Evolutionary conservation across 92 coral and sea anemone genomes (phyloP).

Genomic region (Porites cylindrica): DNA sequence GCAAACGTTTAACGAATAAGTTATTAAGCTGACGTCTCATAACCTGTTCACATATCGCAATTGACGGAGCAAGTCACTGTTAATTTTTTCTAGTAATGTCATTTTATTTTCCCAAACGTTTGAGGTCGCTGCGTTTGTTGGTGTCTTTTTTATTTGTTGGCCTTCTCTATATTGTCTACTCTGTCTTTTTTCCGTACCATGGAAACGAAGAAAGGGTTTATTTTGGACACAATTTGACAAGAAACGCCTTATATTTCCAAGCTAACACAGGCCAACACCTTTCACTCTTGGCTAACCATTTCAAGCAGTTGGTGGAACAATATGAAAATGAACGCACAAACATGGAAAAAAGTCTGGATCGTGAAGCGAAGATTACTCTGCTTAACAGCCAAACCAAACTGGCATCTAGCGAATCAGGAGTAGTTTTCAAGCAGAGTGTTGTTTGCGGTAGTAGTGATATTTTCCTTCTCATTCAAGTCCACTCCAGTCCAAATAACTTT

Average conservation of each 20-base stretch:
- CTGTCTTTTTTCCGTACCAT: too few species aligned
- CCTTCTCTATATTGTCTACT: background rate
- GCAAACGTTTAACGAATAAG: too few species aligned
- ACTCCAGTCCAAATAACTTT: conserved; percentile 45
- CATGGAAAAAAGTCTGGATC: background rate
- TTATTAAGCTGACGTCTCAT: too few species aligned
- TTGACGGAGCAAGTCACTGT: too few species aligned
- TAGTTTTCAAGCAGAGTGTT: background rate
- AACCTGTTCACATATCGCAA: too few species aligned
- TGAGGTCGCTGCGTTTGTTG: background rate
- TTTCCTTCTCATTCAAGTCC: conserved; percentile 55
- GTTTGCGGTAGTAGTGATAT: conserved; percentile 32
- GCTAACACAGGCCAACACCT: too few species aligned
- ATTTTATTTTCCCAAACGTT: background rate
- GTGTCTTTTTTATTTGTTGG: background rate
- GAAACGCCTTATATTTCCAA: too few species aligned
- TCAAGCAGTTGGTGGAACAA: too few species aligned
- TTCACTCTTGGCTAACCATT: too few species aligned
- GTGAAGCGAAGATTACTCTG: too few species aligned
- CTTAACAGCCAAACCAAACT: too few species aligned
- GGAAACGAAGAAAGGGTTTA: background rate
- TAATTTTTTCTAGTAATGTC: background rate
- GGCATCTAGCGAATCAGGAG: too few species aligned
- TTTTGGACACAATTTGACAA: background rate
- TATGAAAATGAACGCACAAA: background rate